Evolutionary conservation across 2,888 invertebrate species (phyloP).

Genomic region (Gibbula magus): DNA sequence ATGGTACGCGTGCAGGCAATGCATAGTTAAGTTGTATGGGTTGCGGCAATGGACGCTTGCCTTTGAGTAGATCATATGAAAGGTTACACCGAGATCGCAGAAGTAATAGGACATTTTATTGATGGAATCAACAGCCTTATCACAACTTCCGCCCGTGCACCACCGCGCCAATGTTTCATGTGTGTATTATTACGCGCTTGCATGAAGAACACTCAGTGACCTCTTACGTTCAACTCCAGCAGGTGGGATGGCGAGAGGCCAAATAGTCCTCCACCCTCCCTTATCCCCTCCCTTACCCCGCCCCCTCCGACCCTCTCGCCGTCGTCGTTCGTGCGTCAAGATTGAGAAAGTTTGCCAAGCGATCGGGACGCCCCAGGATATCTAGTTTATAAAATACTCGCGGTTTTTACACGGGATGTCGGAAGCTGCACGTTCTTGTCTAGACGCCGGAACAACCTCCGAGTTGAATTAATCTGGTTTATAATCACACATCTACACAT

Average conservation of each 20-base stretch:
- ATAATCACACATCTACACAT: neutral
- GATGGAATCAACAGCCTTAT: neutral
- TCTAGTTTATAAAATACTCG: neutral
- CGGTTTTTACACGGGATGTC: neutral
- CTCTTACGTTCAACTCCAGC: neutral
- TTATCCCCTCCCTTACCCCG: neutral
- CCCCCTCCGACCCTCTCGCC: neutral
- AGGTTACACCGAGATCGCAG: neutral
- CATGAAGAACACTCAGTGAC: neutral
- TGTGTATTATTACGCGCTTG: slow-evolving; percentile 7
- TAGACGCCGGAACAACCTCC: neutral
- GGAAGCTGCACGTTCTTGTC: neutral
- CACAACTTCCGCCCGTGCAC: neutral
- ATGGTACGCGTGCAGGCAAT: too few species aligned
- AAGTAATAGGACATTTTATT: neutral
- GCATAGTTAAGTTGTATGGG: too few species aligned
- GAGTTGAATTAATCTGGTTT: neutral
- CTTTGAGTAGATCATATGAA: neutral
- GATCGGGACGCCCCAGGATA: neutral
- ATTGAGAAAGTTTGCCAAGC: neutral
- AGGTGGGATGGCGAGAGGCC: neutral
- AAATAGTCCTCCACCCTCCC: neutral
- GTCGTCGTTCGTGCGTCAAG: slow-evolving; percentile 1
- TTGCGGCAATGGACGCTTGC: neutral
- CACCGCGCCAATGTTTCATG: neutral